Evolutionary conservation across 2,797 vertebrate genomes (phyloP).

Genomic region (Naso thynnoides): DNA sequence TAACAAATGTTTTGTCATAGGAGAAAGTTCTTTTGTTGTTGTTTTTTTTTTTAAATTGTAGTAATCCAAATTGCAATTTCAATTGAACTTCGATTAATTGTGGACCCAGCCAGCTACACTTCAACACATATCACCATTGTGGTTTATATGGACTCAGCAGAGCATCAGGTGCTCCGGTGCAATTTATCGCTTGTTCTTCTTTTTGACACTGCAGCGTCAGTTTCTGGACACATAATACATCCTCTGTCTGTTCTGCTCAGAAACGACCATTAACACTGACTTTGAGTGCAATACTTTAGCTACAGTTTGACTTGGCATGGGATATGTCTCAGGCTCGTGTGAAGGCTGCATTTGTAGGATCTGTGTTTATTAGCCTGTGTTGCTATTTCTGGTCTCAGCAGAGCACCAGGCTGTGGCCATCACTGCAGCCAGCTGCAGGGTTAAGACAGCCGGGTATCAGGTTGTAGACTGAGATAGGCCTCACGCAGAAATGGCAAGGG

Average conservation of each 20-base stretch:
- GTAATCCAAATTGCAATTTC: too few species aligned
- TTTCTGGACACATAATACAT: conserved; percentile 8
- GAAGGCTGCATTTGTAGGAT: conserved; percentile 47
- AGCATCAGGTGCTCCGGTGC: conserved; percentile 38
- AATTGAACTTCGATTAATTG: too few species aligned
- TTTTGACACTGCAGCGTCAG: conserved; percentile 5
- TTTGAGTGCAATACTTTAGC: conserved; percentile 20
- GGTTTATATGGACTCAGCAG: conserved; percentile 10
- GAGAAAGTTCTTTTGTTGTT: too few species aligned
- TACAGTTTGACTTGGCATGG: conserved; percentile 20
- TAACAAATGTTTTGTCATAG: too few species aligned
- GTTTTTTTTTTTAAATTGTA: too few species aligned
- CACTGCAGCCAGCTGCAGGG: conserved; percentile 55
- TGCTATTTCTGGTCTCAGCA: conserved; percentile 69
- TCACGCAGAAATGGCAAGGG: conserved; percentile 44
- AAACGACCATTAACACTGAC: conserved; percentile 18
- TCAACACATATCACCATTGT: neutral
- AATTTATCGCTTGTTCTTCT: neutral
- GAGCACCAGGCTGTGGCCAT: conserved; percentile 40
- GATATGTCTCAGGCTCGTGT: conserved; percentile 24
- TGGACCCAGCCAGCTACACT: neutral
- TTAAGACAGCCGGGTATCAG: conserved; percentile 58
- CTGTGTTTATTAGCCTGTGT: conserved; percentile 55
- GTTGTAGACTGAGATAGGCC: conserved; percentile 59
- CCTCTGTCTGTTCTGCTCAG: neutral